These are phyloP conservation scores for Coremacera marginata DNA, from an alignment of 2,888 invertebrate genomes.

Conservation along the genomic window DNA sequence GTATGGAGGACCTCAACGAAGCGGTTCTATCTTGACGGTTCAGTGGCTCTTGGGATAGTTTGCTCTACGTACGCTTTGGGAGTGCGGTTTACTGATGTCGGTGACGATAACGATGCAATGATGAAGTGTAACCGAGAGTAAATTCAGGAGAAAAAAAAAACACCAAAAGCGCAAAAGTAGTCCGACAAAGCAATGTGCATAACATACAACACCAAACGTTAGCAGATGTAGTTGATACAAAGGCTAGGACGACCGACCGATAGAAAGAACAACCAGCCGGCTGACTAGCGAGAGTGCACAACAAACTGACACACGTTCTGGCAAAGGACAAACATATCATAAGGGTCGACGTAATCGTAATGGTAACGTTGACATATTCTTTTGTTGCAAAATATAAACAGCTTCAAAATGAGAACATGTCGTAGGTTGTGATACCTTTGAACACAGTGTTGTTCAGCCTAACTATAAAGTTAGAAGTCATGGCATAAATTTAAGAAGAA, in stretches of 20 bases:
- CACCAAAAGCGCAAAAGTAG: neutral
- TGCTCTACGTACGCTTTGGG: conserved; percentile 24
- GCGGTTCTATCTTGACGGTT: conserved; percentile 26
- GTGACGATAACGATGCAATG: conserved; percentile 29
- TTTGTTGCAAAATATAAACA: conserved; percentile 32
- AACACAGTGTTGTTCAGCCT: conserved; percentile 23
- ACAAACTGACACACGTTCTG: conserved; percentile 4
- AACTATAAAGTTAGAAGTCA: neutral
- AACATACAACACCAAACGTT: neutral
- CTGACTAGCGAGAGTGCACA: neutral
- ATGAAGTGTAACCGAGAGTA: conserved; percentile 37
- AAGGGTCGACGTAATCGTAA: conserved; percentile 51
- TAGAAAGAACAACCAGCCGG: neutral
- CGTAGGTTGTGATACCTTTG: conserved; percentile 13
- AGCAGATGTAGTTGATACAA: neutral
- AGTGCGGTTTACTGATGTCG: conserved; percentile 29
- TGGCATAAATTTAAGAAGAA: too few relatives aligned
- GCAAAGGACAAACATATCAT: conserved; percentile 51
- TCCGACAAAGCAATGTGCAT: neutral
- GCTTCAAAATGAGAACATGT: conserved; percentile 9
- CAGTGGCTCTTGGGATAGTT: conserved; percentile 28
- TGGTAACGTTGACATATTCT: conserved; percentile 51
- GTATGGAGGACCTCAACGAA: conserved; percentile 13
- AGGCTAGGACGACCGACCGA: neutral
- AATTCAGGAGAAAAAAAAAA: conserved; percentile 24